Percentiles rank a stretch among this genome's conserved stretches.
phyloP scores from a whole-genome alignment of 2,113 vertebrate genomes.

The Oryzias curvinotus region DNA sequence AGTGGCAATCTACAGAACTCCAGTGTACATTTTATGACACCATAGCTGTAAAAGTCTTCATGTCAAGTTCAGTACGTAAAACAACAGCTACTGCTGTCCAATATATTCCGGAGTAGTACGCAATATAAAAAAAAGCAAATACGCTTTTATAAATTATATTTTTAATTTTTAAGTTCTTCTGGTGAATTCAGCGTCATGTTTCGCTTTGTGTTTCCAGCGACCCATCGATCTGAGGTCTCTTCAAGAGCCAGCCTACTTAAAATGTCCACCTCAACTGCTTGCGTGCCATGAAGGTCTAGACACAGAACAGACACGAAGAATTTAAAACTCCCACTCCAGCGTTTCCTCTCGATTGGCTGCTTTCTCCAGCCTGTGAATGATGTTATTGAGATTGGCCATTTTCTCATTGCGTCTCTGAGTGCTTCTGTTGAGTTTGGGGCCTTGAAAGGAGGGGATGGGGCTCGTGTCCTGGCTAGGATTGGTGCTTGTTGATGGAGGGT shows the following conservation, averaged over 20 bases:
- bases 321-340: constrained; percentile 97
- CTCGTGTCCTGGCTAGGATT: constrained; percentile 76
- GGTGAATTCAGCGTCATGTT: constrained; percentile 52
- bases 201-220: constrained; percentile 43
- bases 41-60: constrained; percentile 90
- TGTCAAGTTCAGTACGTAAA: constrained; percentile 90
- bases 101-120: constrained; percentile 96
- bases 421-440: constrained; percentile 85
- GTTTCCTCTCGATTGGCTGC: constrained; percentile 94
- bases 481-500: constrained; percentile 64
- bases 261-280: constrained; percentile 40
- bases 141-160: constrained; percentile 93
- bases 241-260: constrained; percentile 54
- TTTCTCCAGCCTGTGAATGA: constrained; percentile 94
- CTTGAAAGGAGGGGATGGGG: constrained; percentile 70
- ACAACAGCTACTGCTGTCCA: constrained; percentile 93
- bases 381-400: constrained; percentile 99
- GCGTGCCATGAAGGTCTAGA: constrained; percentile 24
- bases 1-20: constrained; percentile 98
- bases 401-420: constrained; percentile 95
- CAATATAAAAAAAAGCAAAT: constrained; percentile 85
- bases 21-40: constrained; percentile 94
- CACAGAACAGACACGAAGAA: constrained; percentile 19
- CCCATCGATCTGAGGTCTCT: constrained; percentile 39
- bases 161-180: constrained; percentile 84